Evolutionary conservation across 2,797 vertebrate species (phyloP).

Genomic region (Periparus ater): DNA sequence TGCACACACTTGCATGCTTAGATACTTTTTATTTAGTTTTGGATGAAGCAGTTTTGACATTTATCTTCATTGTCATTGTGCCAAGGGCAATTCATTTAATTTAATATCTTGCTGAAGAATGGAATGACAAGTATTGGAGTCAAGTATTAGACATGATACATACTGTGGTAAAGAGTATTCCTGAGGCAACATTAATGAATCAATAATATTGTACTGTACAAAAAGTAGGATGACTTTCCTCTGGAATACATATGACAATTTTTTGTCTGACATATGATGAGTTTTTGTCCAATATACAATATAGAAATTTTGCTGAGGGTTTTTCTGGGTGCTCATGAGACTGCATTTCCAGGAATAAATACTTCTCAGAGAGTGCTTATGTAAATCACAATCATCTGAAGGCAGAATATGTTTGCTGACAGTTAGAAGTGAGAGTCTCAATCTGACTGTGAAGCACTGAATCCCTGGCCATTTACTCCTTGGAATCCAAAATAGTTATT

Average conservation of each 20-base stretch:
- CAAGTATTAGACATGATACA: neutral
- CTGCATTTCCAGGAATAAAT: neutral
- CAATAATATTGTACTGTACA: neutral
- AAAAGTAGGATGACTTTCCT: neutral
- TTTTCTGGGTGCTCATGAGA: neutral
- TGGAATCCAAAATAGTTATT: neutral
- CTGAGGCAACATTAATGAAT: neutral
- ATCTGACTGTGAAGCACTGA: neutral
- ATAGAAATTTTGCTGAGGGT: neutral
- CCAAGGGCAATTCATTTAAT: neutral
- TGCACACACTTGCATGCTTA: neutral
- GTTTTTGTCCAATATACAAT: neutral
- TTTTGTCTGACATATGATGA: neutral
- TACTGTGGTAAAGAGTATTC: neutral
- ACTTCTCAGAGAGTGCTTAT: neutral
- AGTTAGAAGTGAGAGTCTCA: neutral
- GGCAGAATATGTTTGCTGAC: neutral
- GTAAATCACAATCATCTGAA: neutral
- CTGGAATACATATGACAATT: neutral
- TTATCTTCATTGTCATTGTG: slow-evolving; percentile 7
- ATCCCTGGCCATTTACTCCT: neutral
- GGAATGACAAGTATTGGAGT: neutral
- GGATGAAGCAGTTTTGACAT: neutral
- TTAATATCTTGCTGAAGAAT: slow-evolving; percentile 16
- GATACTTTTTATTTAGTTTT: neutral